A percentile compares a stretch with the other conserved stretches of the same genome.
These are phyloP conservation scores for Haliclona indistincta DNA, from an alignment of 37 sponge, comb jelly and placozoan genomes.

Conservation along the genomic window DNA sequence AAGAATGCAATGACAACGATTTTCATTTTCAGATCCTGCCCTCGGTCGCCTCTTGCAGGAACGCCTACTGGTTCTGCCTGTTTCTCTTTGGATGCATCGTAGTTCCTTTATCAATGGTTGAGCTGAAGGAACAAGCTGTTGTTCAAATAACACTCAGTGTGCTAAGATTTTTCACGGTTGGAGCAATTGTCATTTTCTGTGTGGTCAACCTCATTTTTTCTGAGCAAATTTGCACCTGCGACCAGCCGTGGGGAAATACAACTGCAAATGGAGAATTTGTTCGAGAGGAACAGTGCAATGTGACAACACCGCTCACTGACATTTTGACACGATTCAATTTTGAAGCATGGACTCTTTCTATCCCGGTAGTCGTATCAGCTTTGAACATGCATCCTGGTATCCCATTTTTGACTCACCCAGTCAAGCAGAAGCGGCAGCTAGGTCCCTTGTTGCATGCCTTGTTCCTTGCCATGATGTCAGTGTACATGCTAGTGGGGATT, in stretches of 20 bases:
- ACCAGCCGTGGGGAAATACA: background rate
- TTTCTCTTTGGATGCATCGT: slow-evolving; percentile 64
- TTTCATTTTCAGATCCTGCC: slow-evolving; percentile 47
- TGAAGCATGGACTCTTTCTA: slow-evolving; percentile 58
- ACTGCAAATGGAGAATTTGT: background rate
- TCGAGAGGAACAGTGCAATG: background rate
- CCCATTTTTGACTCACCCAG: slow-evolving; percentile 77
- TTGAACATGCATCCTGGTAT: slow-evolving; percentile 78
- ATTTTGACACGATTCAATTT: slow-evolving; percentile 53
- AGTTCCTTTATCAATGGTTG: slow-evolving; percentile 50
- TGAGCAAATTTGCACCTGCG: background rate
- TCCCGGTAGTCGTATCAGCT: slow-evolving; percentile 83
- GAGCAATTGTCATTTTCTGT: slow-evolving; percentile 42
- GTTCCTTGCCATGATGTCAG: slow-evolving; percentile 9
- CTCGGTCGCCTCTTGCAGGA: slow-evolving; percentile 23
- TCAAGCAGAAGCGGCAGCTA: slow-evolving; percentile 56
- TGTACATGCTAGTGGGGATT: slow-evolving; percentile 76
- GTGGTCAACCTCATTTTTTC: background rate
- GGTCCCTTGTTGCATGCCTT: slow-evolving; percentile 43
- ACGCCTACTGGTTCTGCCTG: slow-evolving; percentile 66
- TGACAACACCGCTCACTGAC: background rate
- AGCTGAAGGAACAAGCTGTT: slow-evolving; percentile 63
- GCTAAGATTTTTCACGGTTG: slow-evolving; percentile 53
- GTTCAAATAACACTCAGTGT: slow-evolving; percentile 56
- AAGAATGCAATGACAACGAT: slow-evolving; percentile 52